Evolutionary conservation across 2,797 vertebrate genomes (phyloP).

Genomic region (Leucoraja ocellata): DNA sequence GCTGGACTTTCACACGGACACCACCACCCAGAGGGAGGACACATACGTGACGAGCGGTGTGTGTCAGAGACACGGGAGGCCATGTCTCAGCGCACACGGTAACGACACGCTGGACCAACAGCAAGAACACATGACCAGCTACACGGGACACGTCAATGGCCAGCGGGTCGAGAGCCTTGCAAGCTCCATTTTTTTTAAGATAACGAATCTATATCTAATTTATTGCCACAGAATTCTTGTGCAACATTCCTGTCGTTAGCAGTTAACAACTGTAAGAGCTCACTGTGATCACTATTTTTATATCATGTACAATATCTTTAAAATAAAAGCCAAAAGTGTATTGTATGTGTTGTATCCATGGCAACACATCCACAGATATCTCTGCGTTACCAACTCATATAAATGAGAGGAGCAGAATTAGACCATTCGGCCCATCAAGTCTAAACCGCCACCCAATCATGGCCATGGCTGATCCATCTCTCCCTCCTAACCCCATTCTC

Average conservation of each 20-base stretch:
- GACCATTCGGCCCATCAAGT: no score
- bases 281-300: conserved; percentile 97
- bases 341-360: conserved; percentile 52
- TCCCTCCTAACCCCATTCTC: no score
- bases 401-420: no score
- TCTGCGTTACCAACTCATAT: not conserved
- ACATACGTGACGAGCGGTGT: conserved; percentile 51
- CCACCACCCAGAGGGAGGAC: conserved; percentile 43
- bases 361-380: not conserved
- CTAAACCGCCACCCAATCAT: no score
- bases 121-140: conserved; percentile 56
- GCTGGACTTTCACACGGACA: conserved; percentile 42
- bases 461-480: no score
- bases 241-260: conserved; percentile 76
- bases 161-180: conserved; percentile 60
- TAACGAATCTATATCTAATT: conserved; percentile 88
- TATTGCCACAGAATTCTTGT: conserved; percentile 92
- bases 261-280: conserved; percentile 80
- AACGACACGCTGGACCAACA: conserved; percentile 45
- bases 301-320: conserved; percentile 84
- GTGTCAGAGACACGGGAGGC: conserved; percentile 52
- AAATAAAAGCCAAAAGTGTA: conserved; percentile 84
- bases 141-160: conserved; percentile 57
- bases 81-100: conserved; percentile 48
- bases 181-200: conserved; percentile 72